Evolutionary conservation across 2,888 invertebrate species (phyloP).

Genomic region (Tinea pellionella): DNA sequence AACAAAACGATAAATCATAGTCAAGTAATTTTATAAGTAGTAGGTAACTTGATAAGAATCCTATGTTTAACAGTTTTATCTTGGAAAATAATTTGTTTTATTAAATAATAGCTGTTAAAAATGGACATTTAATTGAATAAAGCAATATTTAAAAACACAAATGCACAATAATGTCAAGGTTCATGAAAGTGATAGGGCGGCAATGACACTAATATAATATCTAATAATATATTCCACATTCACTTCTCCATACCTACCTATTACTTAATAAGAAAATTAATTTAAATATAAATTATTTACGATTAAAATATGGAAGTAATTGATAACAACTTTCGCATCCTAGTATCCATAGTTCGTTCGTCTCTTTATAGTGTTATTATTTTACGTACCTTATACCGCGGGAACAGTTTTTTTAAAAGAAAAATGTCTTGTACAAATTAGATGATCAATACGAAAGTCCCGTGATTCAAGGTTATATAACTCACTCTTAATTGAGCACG

Average conservation of each 20-base stretch:
- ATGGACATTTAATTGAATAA: no score
- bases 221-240: not conserved
- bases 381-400: conserved; percentile 29
- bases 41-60: no score
- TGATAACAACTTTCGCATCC: not conserved
- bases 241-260: not conserved
- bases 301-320: not conserved
- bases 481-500: conserved; percentile 44
- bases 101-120: no score
- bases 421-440: not conserved
- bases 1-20: no score
- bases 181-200: not conserved
- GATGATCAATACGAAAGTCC: conserved; percentile 58
- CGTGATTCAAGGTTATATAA: conserved; percentile 71
- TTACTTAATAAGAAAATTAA: no score
- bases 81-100: no score
- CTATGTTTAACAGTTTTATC: no score
- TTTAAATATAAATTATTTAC: no score
- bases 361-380: not conserved
- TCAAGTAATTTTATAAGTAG: no score
- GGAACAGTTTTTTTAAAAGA: conserved; percentile 1
- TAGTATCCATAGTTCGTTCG: not conserved
- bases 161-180: not conserved
- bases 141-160: no score
- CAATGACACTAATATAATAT: not conserved